Conservation (phyloP, 2,888 invertebrate species). For the Adelognathus sp. region DNA sequence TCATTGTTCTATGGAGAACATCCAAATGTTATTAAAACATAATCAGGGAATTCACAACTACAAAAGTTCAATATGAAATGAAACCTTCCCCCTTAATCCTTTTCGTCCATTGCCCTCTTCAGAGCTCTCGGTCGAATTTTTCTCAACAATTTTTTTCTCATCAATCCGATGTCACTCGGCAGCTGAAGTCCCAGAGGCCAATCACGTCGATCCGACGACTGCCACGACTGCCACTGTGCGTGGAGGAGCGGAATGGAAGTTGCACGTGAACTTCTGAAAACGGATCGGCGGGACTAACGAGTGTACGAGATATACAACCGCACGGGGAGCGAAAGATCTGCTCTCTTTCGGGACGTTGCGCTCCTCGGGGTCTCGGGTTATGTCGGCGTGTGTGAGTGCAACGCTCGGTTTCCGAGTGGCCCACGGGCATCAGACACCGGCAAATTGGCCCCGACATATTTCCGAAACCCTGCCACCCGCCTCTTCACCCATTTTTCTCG, state of each 20-base stretch:
- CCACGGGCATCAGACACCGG: slow-evolving; percentile 74
- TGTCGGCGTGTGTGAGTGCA: slow-evolving; percentile 31
- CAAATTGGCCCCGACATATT: slow-evolving; percentile 76
- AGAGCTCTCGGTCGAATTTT: not conserved
- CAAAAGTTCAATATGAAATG: not conserved
- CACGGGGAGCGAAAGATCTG: not conserved
- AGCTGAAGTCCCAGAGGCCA: slow-evolving; percentile 42
- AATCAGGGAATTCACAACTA: no score
- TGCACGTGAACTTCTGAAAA: slow-evolving; percentile 35
- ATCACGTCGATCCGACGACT: slow-evolving; percentile 46
- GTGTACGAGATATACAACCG: slow-evolving; percentile 29
- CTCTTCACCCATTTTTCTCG: slow-evolving; percentile 36
- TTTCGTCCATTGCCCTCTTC: not conserved
- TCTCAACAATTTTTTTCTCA: slow-evolving; percentile 17
- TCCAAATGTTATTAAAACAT: no score
- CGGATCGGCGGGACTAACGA: slow-evolving; percentile 49
- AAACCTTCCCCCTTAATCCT: not conserved
- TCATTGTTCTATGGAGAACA: no score
- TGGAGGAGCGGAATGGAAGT: slow-evolving; percentile 44
- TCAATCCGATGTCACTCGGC: slow-evolving; percentile 12
- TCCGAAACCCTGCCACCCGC: slow-evolving; percentile 61
- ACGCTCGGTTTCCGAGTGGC: slow-evolving; percentile 49
- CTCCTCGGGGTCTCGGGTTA: not conserved
- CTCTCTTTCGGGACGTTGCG: not conserved
- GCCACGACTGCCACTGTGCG: no score